These are phyloP conservation scores for Hetaerina titia DNA, from an alignment of 2,888 invertebrate genomes.

Conservation along the genomic window DNA sequence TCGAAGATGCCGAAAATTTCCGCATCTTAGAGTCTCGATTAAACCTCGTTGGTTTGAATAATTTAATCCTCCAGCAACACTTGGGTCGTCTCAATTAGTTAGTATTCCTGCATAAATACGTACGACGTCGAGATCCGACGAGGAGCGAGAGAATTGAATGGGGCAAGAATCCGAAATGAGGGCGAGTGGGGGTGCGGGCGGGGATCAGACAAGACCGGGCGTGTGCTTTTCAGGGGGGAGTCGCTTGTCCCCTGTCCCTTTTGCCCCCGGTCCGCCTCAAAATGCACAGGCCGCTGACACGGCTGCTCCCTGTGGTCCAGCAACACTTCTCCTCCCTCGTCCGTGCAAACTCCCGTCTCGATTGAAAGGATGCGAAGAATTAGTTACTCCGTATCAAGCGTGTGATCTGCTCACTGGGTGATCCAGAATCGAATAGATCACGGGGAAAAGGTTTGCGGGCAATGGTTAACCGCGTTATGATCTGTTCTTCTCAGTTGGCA, in stretches of 20 bases:
- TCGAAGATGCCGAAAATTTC: too few species aligned
- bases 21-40: too few species aligned
- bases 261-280: background rate
- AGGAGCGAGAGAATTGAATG: background rate
- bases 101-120: too few species aligned
- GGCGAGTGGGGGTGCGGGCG: background rate
- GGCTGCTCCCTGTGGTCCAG: background rate
- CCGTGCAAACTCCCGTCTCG: background rate
- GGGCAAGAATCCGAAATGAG: background rate
- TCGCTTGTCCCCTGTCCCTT: background rate
- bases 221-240: background rate
- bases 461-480: too few species aligned
- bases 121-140: background rate
- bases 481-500: too few species aligned
- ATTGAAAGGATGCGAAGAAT: background rate
- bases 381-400: too few species aligned
- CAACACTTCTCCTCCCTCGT: background rate
- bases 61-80: too few species aligned
- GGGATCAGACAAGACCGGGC: background rate
- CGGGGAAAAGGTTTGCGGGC: too few species aligned
- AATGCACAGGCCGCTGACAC: background rate
- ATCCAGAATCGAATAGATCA: too few species aligned
- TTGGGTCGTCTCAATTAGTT: too few species aligned
- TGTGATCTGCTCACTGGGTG: too few species aligned
- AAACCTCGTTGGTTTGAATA: too few species aligned